A percentile compares a stretch with the other conserved stretches of the same genome.
Conservation (phyloP, 2,888 invertebrate species). For the Pardosa pseudoannulata region DNA sequence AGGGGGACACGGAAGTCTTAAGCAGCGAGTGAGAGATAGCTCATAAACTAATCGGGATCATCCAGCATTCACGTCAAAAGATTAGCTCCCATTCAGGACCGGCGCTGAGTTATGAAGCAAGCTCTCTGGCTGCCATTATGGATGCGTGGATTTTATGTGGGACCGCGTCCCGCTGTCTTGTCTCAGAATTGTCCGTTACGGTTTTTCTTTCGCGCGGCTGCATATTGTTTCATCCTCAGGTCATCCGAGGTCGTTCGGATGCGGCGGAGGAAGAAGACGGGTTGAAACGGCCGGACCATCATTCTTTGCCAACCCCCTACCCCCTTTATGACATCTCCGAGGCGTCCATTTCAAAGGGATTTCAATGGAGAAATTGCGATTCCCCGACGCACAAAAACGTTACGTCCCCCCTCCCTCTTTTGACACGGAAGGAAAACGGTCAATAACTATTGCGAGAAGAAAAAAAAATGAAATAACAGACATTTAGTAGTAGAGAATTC, state of each 20-base stretch:
- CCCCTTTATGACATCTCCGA: no score
- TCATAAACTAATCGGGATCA: slow-evolving; percentile 71
- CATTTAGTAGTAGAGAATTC: no score
- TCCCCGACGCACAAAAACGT: no score
- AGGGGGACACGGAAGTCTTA: slow-evolving; percentile 59
- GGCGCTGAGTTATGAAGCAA: slow-evolving; percentile 49
- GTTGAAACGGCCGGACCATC: not conserved
- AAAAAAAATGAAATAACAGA: no score
- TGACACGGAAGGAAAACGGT: no score
- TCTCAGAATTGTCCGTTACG: slow-evolving; percentile 63
- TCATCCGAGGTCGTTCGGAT: slow-evolving; percentile 52
- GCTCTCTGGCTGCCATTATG: slow-evolving; percentile 21
- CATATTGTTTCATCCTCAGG: slow-evolving; percentile 1
- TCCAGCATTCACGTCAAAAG: slow-evolving; percentile 53
- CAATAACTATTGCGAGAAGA: no score
- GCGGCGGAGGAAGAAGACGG: not conserved
- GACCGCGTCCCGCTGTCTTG: slow-evolving; percentile 53
- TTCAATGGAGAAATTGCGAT: no score
- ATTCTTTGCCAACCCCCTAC: no score
- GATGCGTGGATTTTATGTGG: slow-evolving; percentile 60
- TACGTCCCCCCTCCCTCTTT: no score
- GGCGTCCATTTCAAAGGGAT: no score
- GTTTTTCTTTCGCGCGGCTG: not conserved
- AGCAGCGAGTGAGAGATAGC: slow-evolving; percentile 52
- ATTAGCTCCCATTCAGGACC: slow-evolving; percentile 37